Evolutionary conservation across 2,888 invertebrate genomes (phyloP).

Genomic region (Tineola bisselliella): DNA sequence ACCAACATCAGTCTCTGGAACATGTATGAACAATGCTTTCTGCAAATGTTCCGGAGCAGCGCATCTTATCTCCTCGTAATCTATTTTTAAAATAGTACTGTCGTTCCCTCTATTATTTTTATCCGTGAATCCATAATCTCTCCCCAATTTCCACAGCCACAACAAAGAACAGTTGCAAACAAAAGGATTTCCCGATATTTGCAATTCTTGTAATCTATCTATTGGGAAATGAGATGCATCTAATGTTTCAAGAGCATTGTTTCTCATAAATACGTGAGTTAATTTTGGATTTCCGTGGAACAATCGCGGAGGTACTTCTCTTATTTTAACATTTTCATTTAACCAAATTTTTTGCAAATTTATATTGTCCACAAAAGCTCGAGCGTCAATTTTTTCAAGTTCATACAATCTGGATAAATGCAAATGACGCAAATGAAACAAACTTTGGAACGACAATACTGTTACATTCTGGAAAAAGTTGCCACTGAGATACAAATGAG

Average conservation of each 20-base stretch:
- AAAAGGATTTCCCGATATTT: conserved; percentile 84
- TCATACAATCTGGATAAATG: conserved; percentile 75
- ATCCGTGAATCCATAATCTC: conserved; percentile 47
- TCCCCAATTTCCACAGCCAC: conserved; percentile 82
- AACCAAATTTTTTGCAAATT: conserved; percentile 81
- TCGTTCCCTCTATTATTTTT: conserved; percentile 37
- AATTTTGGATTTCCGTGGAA: conserved; percentile 86
- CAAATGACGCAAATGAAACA: conserved; percentile 81
- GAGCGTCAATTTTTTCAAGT: conserved; percentile 75
- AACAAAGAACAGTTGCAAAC: conserved; percentile 87
- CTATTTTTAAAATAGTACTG: conserved; percentile 56
- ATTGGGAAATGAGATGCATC: conserved; percentile 85
- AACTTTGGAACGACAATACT: conserved; percentile 82
- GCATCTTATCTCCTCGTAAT: conserved; percentile 69
- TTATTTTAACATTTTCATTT: conserved; percentile 79
- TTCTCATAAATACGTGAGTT: conserved; percentile 78
- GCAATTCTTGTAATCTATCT: conserved; percentile 78
- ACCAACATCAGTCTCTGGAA: conserved; percentile 71
- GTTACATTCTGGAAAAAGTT: conserved; percentile 80
- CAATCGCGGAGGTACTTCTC: conserved; percentile 79
- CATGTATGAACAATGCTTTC: conserved; percentile 61
- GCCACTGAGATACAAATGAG: conserved; percentile 79
- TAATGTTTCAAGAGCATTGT: conserved; percentile 78
- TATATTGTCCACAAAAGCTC: conserved; percentile 87
- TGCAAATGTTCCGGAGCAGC: conserved; percentile 66